Evolutionary conservation across 1,140 invertebrate species (phyloP).

Genomic region (Pteromalus puparum): DNA sequence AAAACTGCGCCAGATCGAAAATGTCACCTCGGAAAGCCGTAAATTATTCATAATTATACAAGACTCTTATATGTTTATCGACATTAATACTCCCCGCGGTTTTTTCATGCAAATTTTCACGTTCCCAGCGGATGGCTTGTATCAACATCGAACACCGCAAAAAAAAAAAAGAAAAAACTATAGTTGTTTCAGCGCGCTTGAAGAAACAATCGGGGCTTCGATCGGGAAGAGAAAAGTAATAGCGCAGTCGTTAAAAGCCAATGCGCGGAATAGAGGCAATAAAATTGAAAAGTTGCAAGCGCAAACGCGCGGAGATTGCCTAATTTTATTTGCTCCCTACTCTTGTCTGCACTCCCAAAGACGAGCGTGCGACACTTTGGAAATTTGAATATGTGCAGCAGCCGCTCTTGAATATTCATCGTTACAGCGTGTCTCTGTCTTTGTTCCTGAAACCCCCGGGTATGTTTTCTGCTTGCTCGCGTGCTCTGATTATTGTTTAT

Average conservation of each 20-base stretch:
- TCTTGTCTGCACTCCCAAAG: not conserved
- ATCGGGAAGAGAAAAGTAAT: too few relatives aligned
- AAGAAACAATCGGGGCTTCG: too few relatives aligned
- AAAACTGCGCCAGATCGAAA: not conserved
- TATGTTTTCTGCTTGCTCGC: not conserved
- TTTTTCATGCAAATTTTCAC: too few relatives aligned
- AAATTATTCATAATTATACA: too few relatives aligned
- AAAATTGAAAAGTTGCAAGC: not conserved
- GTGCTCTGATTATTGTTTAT: too few relatives aligned
- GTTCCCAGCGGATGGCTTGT: too few relatives aligned
- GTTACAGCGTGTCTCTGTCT: constrained; percentile 18
- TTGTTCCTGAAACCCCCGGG: not conserved
- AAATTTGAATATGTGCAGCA: constrained; percentile 29
- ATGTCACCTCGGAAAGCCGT: not conserved
- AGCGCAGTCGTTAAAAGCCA: too few relatives aligned
- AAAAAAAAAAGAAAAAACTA: too few relatives aligned
- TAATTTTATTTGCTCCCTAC: constrained; percentile 18
- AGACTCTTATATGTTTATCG: too few relatives aligned
- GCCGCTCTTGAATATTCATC: constrained; percentile 31
- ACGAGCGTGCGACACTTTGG: not conserved
- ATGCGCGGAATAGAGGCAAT: not conserved
- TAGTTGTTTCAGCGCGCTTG: too few relatives aligned
- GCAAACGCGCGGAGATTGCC: not conserved
- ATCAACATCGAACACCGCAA: too few relatives aligned
- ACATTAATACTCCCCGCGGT: too few relatives aligned